Evolutionary conservation across 2,113 vertebrate species (phyloP), one percentile per base, ranked within the genome.

Genomic region (Vulpes ferrilata): DNA sequence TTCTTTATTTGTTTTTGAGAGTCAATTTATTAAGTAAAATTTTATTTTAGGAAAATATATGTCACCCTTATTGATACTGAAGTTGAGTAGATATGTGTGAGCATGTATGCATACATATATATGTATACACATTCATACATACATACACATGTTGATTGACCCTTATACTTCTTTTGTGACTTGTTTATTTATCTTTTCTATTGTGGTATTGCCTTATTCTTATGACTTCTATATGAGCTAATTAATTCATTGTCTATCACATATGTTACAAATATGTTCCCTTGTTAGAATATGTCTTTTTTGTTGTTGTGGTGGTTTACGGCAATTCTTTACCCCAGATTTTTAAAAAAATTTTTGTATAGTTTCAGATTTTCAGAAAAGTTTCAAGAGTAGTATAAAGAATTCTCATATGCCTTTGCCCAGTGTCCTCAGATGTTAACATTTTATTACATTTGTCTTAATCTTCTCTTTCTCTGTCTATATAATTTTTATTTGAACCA

Each of bases 331-430:
- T 71, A 25, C 3, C 64, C 73, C 88, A 53, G 11, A 11, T 7
- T 69, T 64, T 32, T 35, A 7, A 43, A 43, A 43, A 43, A 43
- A 1, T 20, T n/a, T 82, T 60, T 57, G 9, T 96, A 55, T 62
- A 80, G 48, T 85, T 83, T 88, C 38, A 92, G 38, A 80, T 16
- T 79, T 84, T 16, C 48, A 91, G 92, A 83, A 90, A 87, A 90
- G 35, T 60, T 81, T 38, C 9, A 65, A 55, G 27, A 27, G 73
- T 16, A 69, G 19, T 90, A 59, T 48, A 55, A 90, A 90, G 60
- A 79, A 51, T 55, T 79, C 55, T 60, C 74, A 87, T 43, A 27
- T 53, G 15, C 30, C 16, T 67, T 89, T 11, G 55, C 13, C 32
- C 7, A 27, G 64, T 38, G 48, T n/a, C 57, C 65, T 60, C 60